These are phyloP conservation scores for Lathamus discolor DNA, from an alignment of 2,113 vertebrate genomes.

Conservation along the genomic window DNA sequence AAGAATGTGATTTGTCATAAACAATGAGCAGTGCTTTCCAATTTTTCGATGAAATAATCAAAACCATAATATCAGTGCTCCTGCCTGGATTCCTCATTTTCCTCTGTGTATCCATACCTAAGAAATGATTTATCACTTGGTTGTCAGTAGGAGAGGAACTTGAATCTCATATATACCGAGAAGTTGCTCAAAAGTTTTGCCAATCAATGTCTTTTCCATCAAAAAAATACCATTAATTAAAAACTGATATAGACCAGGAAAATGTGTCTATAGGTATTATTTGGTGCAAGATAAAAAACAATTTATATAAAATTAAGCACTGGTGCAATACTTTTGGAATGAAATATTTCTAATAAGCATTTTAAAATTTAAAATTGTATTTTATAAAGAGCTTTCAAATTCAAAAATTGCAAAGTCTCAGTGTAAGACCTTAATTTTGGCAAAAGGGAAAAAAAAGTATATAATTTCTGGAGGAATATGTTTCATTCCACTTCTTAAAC, in stretches of 20 bases:
- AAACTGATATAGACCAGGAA: background rate
- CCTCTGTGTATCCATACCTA: background rate
- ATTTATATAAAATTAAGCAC: background rate
- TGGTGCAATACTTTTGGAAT: background rate
- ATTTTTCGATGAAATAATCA: background rate
- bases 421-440: background rate
- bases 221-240: background rate
- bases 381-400: background rate
- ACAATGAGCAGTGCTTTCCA: background rate
- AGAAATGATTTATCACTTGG: background rate
- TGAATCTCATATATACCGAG: background rate
- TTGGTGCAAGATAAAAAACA: background rate
- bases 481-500: background rate
- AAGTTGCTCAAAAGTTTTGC: background rate
- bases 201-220: background rate
- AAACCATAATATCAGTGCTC: background rate
- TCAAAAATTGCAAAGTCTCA: background rate
- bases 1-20: constrained; percentile 17
- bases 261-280: background rate
- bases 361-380: background rate
- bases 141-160: background rate
- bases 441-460: background rate
- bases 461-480: background rate
- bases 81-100: background rate
- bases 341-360: background rate